Conservation (phyloP, 2,888 invertebrate species). For the Timandra comae region DNA sequence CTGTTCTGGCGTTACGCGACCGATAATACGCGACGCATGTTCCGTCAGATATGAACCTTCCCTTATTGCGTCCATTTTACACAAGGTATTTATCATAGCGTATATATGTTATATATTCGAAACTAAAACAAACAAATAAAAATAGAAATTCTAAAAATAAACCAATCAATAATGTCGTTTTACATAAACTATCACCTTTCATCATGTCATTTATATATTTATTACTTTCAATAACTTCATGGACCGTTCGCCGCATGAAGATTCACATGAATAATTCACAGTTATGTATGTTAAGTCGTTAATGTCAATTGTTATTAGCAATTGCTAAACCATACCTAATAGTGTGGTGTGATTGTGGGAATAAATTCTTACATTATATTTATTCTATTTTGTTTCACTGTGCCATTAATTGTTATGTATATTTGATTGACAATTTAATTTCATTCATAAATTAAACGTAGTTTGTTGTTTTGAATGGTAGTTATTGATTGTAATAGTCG, state of each 20-base stretch:
- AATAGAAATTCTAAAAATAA: no score
- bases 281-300: slow-evolving; percentile 32
- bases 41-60: no score
- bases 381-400: slow-evolving; percentile 8
- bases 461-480: slow-evolving; percentile 1
- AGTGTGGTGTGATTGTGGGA: slow-evolving; percentile 32
- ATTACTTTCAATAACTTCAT: slow-evolving; percentile 37
- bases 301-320: slow-evolving; percentile 39
- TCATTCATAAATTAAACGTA: slow-evolving; percentile 1
- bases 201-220: slow-evolving; percentile 17
- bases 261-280: slow-evolving; percentile 32
- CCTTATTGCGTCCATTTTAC: no score
- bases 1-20: no score
- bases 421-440: slow-evolving; percentile 1
- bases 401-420: slow-evolving; percentile 7
- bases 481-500: slow-evolving; percentile 4
- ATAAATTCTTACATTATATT: slow-evolving; percentile 13
- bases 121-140: no score
- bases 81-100: no score
- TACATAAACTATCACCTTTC: no score
- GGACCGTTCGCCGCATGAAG: slow-evolving; percentile 31
- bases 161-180: no score
- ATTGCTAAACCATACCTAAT: slow-evolving; percentile 36
- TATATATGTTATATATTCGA: no score
- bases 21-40: no score